Base-by-base conservation (phyloP, 2,888 invertebrate genomes). In the Chymomyza fuscimana region DNA sequence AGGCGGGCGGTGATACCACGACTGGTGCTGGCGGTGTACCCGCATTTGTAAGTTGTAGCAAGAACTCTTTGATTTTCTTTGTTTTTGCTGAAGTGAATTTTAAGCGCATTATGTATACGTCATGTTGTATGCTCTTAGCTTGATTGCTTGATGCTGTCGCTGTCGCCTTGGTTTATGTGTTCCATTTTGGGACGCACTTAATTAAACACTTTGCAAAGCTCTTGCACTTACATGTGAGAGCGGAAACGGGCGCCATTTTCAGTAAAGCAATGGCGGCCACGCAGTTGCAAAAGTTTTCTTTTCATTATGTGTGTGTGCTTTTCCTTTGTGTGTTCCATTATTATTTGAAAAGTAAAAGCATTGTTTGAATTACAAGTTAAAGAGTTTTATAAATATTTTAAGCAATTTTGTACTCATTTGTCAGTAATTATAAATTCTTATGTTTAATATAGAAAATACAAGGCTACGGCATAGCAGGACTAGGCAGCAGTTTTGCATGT, bases 1-100 rank as follows among this genome's bases (percentile, higher is more conserved):
- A 97, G 91, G 97, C 97, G 70, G 96, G 97, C 69, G 97, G 97
- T 78, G 97, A 97, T 90, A 96, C 97, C 19, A 95, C 95, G 1
- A 94, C 94, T 16, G 98, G 98, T 63, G 96, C 96, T 90, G 97
- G 97, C 63, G 97, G 97, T 88, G 94, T 94, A 2, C 96, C 97
- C 0, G 97, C 97, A 82, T 97, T 93, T 89, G 96, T 97, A 93
- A 94, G 95, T 93, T 78, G 16, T 61, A 16, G 59, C n/a, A 51
- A 54, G 2, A 52, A 19, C 10, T n/a, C 16, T 52, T 29, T 51
- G n/a, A 40, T 67, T 52, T 61, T 65, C 32, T 56, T 36, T 12
- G 32, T 22, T 51, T 46, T 63, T 29, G 29, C 32, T 58, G 9
- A 3, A 59, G 22, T 59, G 25, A 51, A 19, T 52, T 25, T 36